Percentiles rank a stretch among this genome's conserved stretches.
Conservation (phyloP, 1,140 invertebrate genomes). For the Drosophila ananassae region DNA sequence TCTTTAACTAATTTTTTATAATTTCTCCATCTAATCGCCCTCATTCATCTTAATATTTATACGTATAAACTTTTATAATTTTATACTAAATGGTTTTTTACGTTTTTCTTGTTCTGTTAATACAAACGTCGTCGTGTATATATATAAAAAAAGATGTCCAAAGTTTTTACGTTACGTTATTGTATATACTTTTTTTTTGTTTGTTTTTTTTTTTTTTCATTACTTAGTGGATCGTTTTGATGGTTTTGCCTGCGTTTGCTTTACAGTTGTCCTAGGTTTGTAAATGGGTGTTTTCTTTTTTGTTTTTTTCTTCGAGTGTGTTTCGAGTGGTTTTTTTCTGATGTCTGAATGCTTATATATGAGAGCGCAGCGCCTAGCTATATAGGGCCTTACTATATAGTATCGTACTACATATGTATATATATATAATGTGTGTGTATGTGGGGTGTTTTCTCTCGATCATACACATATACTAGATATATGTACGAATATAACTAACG, state of each 20-base stretch:
- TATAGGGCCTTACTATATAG: slow-evolving; percentile 78
- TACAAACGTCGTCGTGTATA: slow-evolving; percentile 71
- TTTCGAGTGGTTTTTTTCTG: slow-evolving; percentile 47
- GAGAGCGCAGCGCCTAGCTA: slow-evolving; percentile 72
- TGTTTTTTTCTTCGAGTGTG: slow-evolving; percentile 7
- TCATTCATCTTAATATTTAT: slow-evolving; percentile 68
- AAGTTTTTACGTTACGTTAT: slow-evolving; percentile 81
- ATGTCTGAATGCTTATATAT: slow-evolving; percentile 76
- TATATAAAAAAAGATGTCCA: slow-evolving; percentile 83
- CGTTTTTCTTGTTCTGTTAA: slow-evolving; percentile 58
- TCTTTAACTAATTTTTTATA: slow-evolving; percentile 81
- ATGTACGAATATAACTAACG: slow-evolving; percentile 69
- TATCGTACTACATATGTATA: slow-evolving; percentile 74
- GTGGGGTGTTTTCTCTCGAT: slow-evolving; percentile 52
- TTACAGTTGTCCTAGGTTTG: slow-evolving; percentile 74
- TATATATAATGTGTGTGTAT: slow-evolving; percentile 75
- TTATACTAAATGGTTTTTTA: slow-evolving; percentile 81
- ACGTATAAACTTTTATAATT: slow-evolving; percentile 83
- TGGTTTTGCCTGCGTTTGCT: slow-evolving; percentile 60
- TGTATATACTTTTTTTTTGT: slow-evolving; percentile 74
- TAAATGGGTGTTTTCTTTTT: slow-evolving; percentile 62
- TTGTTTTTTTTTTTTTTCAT: slow-evolving; percentile 58
- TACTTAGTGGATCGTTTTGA: slow-evolving; percentile 73
- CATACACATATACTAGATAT: slow-evolving; percentile 62
- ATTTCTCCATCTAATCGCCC: slow-evolving; percentile 47